A percentile compares a stretch with the other conserved stretches of the same genome.
Evolutionary conservation across 2,113 vertebrate species (phyloP).

Genomic region (Nicator chloris): DNA sequence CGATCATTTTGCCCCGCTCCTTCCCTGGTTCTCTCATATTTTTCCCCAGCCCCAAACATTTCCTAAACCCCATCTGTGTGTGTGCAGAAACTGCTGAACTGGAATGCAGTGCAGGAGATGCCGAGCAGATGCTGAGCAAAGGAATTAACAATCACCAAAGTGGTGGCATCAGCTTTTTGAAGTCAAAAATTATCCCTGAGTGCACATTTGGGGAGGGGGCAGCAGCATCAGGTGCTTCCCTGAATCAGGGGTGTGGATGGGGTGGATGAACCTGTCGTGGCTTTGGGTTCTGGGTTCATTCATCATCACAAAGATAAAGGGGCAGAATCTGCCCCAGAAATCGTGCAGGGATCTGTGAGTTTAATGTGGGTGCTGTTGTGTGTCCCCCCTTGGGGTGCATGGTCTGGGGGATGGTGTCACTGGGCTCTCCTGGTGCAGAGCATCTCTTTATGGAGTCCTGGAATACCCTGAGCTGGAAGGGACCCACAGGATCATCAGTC

Average conservation of each 20-base stretch:
- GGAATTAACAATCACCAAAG: conserved; percentile 13
- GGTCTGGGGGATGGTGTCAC: rapidly evolving
- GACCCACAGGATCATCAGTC: rapidly evolving
- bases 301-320: background rate
- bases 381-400: background rate
- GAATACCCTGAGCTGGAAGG: background rate
- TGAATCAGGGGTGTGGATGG: background rate
- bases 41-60: background rate
- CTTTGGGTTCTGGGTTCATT: background rate
- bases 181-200: conserved; percentile 6
- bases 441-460: background rate
- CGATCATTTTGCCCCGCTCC: background rate
- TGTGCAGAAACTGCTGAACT: conserved; percentile 5
- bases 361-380: background rate
- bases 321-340: background rate
- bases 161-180: conserved; percentile 39
- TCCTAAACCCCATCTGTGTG: background rate
- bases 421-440: background rate
- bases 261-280: background rate
- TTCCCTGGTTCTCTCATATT: background rate
- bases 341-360: background rate
- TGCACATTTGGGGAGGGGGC: background rate
- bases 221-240: background rate
- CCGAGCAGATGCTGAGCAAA: background rate
- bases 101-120: background rate